phyloP scores from a whole-genome alignment of 2,113 vertebrate species.

The Pogona vitticeps region DNA sequence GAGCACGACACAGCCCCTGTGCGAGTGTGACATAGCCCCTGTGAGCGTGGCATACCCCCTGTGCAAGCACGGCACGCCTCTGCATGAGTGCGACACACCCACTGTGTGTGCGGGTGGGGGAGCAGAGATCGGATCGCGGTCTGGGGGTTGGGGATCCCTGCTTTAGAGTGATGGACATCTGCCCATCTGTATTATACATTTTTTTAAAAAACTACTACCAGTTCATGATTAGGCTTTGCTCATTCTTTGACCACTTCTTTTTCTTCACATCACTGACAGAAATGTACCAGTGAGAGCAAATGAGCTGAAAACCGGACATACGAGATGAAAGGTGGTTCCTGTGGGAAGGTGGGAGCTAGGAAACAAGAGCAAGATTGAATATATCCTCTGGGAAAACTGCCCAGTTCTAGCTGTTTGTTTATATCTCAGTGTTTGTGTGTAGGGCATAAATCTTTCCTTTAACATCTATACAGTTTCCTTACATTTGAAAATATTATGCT shows the following conservation, averaged over 20 bases:
- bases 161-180: too few species aligned
- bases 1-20: too few species aligned
- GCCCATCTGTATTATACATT: neutral
- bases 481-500: neutral
- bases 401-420: slow-evolving; percentile 15
- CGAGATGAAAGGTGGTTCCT: neutral
- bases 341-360: neutral
- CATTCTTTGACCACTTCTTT: neutral
- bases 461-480: neutral
- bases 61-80: too few species aligned
- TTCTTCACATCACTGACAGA: neutral
- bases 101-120: too few species aligned
- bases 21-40: too few species aligned
- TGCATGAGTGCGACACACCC: too few species aligned
- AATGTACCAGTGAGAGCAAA: neutral
- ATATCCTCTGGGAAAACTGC: neutral
- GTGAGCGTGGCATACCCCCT: too few species aligned
- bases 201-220: too few species aligned
- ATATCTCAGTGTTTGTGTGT: slow-evolving; percentile 9
- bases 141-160: too few species aligned
- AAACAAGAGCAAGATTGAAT: neutral
- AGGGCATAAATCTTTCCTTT: neutral
- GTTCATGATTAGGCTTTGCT: neutral
- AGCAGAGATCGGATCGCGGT: too few species aligned
- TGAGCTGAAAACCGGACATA: neutral